Evolutionary conservation across 2,797 vertebrate genomes (phyloP).

Genomic region (Bryconaethiops microstoma): DNA sequence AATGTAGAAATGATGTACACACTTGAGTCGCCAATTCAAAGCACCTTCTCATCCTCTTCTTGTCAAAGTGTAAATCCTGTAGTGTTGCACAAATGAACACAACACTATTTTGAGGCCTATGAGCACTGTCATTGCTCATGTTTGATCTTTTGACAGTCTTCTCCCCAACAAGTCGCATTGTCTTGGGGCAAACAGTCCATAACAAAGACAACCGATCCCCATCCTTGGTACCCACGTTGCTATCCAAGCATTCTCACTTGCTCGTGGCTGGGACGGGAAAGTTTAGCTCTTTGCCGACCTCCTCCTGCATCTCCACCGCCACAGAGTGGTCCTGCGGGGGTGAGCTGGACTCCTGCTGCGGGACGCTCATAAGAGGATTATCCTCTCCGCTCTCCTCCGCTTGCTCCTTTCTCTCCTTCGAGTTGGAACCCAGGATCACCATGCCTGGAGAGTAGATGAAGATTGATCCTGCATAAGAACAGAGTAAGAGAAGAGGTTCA

Average conservation of each 20-base stretch:
- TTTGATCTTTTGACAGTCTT: neutral
- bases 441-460: slow-evolving; percentile 62
- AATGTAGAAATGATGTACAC: neutral
- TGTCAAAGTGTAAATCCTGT: no score
- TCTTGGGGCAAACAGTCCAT: neutral
- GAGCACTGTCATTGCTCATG: neutral
- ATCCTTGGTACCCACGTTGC: neutral
- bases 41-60: neutral
- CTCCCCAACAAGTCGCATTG: neutral
- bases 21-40: neutral
- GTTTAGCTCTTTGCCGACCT: slow-evolving; percentile 54
- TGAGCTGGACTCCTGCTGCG: slow-evolving; percentile 58
- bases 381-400: neutral
- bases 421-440: slow-evolving; percentile 61
- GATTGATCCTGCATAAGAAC: slow-evolving; percentile 54
- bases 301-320: slow-evolving; percentile 51
- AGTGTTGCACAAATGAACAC: neutral
- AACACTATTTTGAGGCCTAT: neutral
- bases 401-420: slow-evolving; percentile 46
- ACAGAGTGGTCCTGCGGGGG: slow-evolving; percentile 7
- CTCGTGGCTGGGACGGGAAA: slow-evolving; percentile 62
- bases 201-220: no score
- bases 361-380: slow-evolving; percentile 35
- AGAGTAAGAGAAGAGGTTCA: neutral
- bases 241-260: slow-evolving; percentile 49